These are phyloP conservation scores for Acanthisitta chloris DNA, from an alignment of 2,113 vertebrate genomes.

Conservation along the genomic window DNA sequence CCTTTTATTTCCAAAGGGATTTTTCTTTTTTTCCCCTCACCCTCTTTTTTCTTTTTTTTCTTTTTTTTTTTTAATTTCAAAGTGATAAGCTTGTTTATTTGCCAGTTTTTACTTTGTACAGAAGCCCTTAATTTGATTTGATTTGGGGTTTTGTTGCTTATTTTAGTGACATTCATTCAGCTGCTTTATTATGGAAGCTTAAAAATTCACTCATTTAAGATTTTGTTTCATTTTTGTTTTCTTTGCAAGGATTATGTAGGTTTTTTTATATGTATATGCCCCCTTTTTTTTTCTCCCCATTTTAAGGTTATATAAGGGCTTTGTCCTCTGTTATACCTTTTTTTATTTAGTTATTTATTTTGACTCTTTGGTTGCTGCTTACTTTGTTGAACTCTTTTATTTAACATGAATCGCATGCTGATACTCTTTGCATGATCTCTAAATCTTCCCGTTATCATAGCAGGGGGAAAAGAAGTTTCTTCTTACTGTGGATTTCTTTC, in stretches of 20 bases:
- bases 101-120: constrained; percentile 68
- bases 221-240: constrained; percentile 70
- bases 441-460: constrained; percentile 73
- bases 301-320: constrained; percentile 51
- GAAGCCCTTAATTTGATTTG: constrained; percentile 56
- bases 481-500: constrained; percentile 77
- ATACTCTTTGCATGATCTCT: constrained; percentile 79
- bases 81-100: constrained; percentile 70
- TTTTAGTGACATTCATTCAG: constrained; percentile 80
- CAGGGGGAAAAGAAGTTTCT: constrained; percentile 73
- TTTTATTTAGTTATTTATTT: constrained; percentile 48
- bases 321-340: constrained; percentile 43
- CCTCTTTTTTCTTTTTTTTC: neutral
- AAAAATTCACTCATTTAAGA: constrained; percentile 65
- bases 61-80: constrained; percentile 75
- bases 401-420: constrained; percentile 76
- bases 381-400: constrained; percentile 73
- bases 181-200: constrained; percentile 70
- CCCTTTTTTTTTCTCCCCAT: neutral
- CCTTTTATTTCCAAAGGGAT: constrained; percentile 78
- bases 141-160: constrained; percentile 70
- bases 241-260: constrained; percentile 38
- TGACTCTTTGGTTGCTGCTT: constrained; percentile 70
- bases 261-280: neutral
- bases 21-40: constrained; percentile 60